Conservation (phyloP, 2,113 vertebrate genomes). For the Chloropsis hardwickii region DNA sequence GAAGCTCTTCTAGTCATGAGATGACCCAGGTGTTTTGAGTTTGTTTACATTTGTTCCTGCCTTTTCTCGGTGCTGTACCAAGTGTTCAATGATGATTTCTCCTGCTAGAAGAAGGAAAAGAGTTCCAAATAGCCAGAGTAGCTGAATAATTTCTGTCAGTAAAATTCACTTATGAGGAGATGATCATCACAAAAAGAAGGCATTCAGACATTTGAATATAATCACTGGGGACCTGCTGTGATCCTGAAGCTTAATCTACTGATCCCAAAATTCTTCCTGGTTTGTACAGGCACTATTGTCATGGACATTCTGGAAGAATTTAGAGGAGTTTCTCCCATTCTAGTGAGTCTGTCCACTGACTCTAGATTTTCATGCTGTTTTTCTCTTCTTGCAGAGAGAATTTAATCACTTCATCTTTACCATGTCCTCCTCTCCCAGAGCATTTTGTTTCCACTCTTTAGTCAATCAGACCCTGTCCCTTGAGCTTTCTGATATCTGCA, state of each 20-base stretch:
- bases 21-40: neutral
- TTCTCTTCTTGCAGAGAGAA: neutral
- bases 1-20: neutral
- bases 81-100: neutral
- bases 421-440: neutral
- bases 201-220: neutral
- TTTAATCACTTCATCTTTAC: neutral
- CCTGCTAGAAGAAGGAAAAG: neutral
- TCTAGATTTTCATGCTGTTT: neutral
- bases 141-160: neutral
- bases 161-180: neutral
- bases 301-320: neutral
- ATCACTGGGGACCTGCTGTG: neutral
- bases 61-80: neutral
- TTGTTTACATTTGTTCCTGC: neutral
- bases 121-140: neutral
- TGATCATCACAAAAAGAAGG: rapidly evolving
- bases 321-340: neutral
- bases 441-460: neutral
- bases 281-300: neutral
- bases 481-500: neutral
- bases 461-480: neutral
- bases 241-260: neutral
- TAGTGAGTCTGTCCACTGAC: neutral
- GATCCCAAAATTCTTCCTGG: neutral